phyloP scores from a whole-genome alignment of 2,113 vertebrate genomes.

The Leptobrachium ailaonicum region DNA sequence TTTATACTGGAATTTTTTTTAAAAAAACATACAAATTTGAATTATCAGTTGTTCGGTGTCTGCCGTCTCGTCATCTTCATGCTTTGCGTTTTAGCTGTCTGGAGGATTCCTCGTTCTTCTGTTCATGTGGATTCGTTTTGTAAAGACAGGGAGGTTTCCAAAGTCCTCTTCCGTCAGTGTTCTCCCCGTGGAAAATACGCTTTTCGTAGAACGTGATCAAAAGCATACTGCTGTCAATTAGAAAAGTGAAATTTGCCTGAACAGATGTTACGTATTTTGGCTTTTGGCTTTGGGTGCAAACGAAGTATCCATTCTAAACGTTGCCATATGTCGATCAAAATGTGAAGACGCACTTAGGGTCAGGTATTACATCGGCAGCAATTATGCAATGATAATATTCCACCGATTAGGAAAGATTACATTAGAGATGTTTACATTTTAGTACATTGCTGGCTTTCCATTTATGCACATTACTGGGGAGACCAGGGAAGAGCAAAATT shows the following conservation, averaged over 20 bases:
- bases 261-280: slow-evolving; percentile 40
- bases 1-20: background rate
- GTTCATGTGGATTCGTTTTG: slow-evolving; percentile 46
- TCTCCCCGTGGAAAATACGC: slow-evolving; percentile 38
- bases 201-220: slow-evolving; percentile 42
- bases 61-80: slow-evolving; percentile 4
- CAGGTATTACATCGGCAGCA: slow-evolving; percentile 24
- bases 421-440: background rate
- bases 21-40: background rate
- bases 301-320: slow-evolving; percentile 30
- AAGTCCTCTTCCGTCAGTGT: slow-evolving; percentile 24
- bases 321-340: slow-evolving; percentile 41
- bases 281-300: slow-evolving; percentile 18
- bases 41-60: background rate
- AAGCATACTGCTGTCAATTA: slow-evolving; percentile 43
- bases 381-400: background rate
- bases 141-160: slow-evolving; percentile 1
- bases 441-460: background rate
- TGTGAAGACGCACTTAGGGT: slow-evolving; percentile 1
- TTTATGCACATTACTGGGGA: background rate
- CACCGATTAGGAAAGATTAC: slow-evolving; percentile 1
- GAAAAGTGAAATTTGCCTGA: slow-evolving; percentile 34
- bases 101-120: slow-evolving; percentile 7
- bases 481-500: no score
- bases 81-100: background rate